These are phyloP conservation scores for Sycophila texana DNA, from an alignment of 2,888 invertebrate genomes.

Conservation along the genomic window DNA sequence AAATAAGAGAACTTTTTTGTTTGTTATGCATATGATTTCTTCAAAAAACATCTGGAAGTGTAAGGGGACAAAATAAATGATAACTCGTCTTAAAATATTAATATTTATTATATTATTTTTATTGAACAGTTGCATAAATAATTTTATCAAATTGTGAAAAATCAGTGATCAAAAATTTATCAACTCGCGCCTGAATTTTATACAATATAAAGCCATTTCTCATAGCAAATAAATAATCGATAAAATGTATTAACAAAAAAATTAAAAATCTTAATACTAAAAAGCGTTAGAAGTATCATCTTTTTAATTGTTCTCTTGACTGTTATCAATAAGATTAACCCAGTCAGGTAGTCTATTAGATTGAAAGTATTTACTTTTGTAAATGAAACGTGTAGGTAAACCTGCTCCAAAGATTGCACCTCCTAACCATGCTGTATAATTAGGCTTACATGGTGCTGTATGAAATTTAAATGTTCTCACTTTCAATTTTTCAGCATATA, in stretches of 20 bases:
- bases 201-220: constrained; percentile 19
- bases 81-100: constrained; percentile 41
- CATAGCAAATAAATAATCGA: constrained; percentile 44
- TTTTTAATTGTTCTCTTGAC: constrained; percentile 47
- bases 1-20: constrained; percentile 34
- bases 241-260: constrained; percentile 30
- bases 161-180: constrained; percentile 37
- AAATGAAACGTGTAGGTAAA: constrained; percentile 82
- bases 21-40: constrained; percentile 23
- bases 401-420: constrained; percentile 87
- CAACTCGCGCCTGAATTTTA: constrained; percentile 36
- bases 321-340: constrained; percentile 82
- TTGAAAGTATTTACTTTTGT: constrained; percentile 86
- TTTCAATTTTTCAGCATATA: constrained; percentile 81
- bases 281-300: constrained; percentile 49
- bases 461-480: constrained; percentile 87
- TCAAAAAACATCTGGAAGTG: constrained; percentile 25
- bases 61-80: constrained; percentile 28
- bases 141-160: constrained; percentile 32
- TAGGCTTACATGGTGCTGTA: constrained; percentile 85
- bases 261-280: constrained; percentile 45
- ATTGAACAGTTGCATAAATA: constrained; percentile 35
- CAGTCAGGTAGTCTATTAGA: constrained; percentile 88
- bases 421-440: constrained; percentile 92
- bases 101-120: constrained; percentile 54